Evolutionary conservation across 2,797 vertebrate species (phyloP), one percentile per base, ranked within the genome.

Genomic region (Setipinna tenuifilis): DNA sequence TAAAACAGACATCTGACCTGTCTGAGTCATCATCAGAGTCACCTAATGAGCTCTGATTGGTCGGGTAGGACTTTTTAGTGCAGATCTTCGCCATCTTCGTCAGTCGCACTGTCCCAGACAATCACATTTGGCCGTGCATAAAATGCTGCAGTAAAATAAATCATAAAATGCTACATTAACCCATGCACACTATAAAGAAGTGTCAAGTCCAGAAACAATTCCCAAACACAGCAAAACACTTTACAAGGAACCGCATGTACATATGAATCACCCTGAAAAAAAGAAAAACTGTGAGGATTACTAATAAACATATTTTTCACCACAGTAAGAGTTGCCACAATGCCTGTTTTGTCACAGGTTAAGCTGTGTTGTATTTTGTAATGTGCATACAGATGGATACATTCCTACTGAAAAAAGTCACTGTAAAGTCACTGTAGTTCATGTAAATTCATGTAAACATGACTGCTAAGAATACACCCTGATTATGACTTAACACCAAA

Each of bases 51-150:
- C 90, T 90, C 25, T 92, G 93, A 57, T 86, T 86, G 46, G 90
- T 75, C 31, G 95, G 92, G 71, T 95, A 94, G 44, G 96, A 96
- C 65, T 92, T 94, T 28, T 96, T 95, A 35, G 96, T 96, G 92
- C 93, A 91, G 86, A 94, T 89, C 88, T 93, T 94, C 0, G 94
- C 94, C 96, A 96, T 96, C 87, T 86, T 90, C 88, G 58, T 28
- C 84, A 65, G 28, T 90, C 46, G 19, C 82, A 85, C 86, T 89
- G 86, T 85, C 84, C 17, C 11, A 81, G 80, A 88, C 89, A 90
- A 89, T 0, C 86, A 88, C 90, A 93, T 94, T 92, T 88, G 93
- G 85, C 86, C 86, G 82, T 86, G 87, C 83, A 91, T 90, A 44
- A 31, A 25, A 86, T 61, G 84, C 23, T 41, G 10, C 44, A 68